Percentiles rank a stretch among this genome's conserved stretches.
phyloP scores from a whole-genome alignment of 2,113 vertebrate genomes.

The Ornithorhynchus anatinus region DNA sequence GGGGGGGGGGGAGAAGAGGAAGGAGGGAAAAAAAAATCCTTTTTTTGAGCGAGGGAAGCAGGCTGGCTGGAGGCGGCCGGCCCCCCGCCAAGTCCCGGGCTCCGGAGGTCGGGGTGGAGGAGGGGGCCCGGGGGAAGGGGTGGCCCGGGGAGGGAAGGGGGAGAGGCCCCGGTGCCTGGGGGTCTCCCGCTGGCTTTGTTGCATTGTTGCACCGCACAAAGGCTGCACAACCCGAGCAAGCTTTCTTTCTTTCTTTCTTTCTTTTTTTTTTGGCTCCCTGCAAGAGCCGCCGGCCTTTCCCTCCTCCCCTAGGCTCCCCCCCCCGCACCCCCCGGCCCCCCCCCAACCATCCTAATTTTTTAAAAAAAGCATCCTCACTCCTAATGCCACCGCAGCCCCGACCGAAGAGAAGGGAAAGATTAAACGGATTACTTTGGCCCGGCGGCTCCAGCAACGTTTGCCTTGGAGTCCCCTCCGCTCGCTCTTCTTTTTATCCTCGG shows the following conservation, averaged over 20 bases:
- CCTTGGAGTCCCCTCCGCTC: constrained; percentile 75
- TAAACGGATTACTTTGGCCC: constrained; percentile 83
- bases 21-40: constrained; percentile 37
- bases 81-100: constrained; percentile 29
- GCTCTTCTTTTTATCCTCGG: constrained; percentile 85
- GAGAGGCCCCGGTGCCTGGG: constrained; percentile 24
- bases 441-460: constrained; percentile 79
- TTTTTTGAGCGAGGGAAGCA: constrained; percentile 22
- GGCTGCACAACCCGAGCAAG: constrained; percentile 60
- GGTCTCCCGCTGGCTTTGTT: constrained; percentile 72
- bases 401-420: constrained; percentile 65
- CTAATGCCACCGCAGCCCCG: constrained; percentile 47
- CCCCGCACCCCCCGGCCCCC: constrained; percentile 22
- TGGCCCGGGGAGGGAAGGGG: not conserved
- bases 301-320: not conserved
- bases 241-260: constrained; percentile 11
- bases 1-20: constrained; percentile 31
- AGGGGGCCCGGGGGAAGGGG: not conserved
- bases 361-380: no score
- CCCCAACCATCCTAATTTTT: no score
- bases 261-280: no score
- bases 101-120: not conserved
- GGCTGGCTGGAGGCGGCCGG: constrained; percentile 26
- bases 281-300: constrained; percentile 43
- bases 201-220: constrained; percentile 85